Evolutionary conservation across 2,113 vertebrate species (phyloP).

Genomic region (Coptodon rendalli): DNA sequence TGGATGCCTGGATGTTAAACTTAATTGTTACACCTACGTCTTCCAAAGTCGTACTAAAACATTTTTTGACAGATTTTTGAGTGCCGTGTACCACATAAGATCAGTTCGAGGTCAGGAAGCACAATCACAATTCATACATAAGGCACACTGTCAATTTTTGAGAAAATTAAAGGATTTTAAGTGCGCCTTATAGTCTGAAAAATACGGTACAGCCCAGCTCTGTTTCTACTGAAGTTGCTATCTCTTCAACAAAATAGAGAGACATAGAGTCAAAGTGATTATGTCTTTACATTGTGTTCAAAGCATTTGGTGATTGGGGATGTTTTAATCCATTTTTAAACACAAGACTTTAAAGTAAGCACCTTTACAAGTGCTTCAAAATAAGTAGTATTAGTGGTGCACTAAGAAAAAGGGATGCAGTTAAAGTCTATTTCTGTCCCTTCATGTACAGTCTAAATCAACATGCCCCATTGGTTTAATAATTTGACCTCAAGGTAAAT

Average conservation of each 20-base stretch:
- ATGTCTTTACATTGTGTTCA: background rate
- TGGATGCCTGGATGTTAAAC: background rate
- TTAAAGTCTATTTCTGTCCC: background rate
- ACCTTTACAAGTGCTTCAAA: background rate
- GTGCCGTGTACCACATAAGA: background rate
- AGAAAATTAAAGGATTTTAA: background rate
- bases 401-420: background rate
- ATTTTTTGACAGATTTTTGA: background rate
- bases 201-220: background rate
- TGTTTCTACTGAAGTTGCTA: background rate
- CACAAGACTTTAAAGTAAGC: background rate
- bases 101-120: background rate
- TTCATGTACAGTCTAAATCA: background rate
- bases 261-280: background rate
- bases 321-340: background rate
- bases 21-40: background rate
- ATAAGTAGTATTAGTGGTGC: background rate
- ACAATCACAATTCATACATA: background rate
- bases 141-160: background rate
- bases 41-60: background rate
- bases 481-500: background rate
- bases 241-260: background rate
- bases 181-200: background rate
- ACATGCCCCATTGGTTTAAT: background rate
- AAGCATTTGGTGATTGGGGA: background rate